phyloP scores from a whole-genome alignment of 2,113 vertebrate genomes.

The Sinocyclocheilus maitianheensis region DNA sequence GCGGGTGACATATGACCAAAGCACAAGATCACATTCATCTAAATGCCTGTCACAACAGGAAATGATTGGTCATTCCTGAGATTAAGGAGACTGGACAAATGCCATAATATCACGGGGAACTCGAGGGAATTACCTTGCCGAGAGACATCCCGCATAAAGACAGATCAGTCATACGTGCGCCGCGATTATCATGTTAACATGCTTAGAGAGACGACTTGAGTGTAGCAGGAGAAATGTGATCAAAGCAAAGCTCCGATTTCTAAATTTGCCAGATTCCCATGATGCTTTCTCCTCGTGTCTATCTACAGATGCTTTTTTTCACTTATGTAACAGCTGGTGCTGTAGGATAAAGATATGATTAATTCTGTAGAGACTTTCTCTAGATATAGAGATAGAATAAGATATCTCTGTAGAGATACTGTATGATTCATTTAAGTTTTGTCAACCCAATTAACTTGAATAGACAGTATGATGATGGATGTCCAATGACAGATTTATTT shows the following conservation, averaged over 20 bases:
- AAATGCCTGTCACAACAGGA: conserved; percentile 39
- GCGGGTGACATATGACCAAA: conserved; percentile 51
- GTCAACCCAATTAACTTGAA: neutral
- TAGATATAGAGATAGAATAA: neutral
- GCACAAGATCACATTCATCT: conserved; percentile 56
- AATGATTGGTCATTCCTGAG: conserved; percentile 45
- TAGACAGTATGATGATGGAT: neutral
- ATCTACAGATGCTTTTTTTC: conserved; percentile 26
- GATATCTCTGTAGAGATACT: neutral
- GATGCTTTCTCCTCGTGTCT: conserved; percentile 6
- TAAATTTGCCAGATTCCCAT: conserved; percentile 31
- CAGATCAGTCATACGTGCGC: neutral
- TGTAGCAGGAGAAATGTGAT: neutral
- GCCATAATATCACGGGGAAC: conserved; percentile 34
- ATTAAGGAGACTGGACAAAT: conserved; percentile 47
- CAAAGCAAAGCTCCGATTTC: conserved; percentile 9
- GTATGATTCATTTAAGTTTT: conserved; percentile 18
- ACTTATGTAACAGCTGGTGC: conserved; percentile 24
- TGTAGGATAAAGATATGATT: conserved; percentile 22
- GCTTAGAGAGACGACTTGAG: neutral
- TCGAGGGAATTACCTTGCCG: conserved; percentile 30
- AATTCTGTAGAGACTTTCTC: neutral
- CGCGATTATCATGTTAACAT: conserved; percentile 12
- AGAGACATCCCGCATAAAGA: conserved; percentile 26
- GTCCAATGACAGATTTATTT: neutral